Percentiles rank a stretch among this genome's conserved stretches.
Conservation (phyloP, 2,797 vertebrate genomes). For the Poecile montanus region DNA sequence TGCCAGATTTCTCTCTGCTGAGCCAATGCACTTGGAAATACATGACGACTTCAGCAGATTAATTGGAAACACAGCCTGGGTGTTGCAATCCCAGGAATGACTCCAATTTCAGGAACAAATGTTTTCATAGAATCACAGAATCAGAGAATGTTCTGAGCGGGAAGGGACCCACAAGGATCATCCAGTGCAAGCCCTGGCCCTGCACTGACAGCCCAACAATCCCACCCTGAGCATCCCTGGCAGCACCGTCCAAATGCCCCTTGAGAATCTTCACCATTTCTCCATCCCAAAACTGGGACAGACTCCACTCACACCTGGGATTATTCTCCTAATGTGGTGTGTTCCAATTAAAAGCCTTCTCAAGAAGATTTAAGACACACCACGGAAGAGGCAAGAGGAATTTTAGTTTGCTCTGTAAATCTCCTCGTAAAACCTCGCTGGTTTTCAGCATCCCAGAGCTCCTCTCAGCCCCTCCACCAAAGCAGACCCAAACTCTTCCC, state of each 20-base stretch:
- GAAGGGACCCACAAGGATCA: not conserved
- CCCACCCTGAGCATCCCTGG: not conserved
- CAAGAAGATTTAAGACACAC: not conserved
- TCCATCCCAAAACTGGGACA: not conserved
- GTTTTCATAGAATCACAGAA: slow-evolving; percentile 38
- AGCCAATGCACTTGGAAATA: slow-evolving; percentile 29
- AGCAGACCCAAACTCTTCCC: not conserved
- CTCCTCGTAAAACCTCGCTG: not conserved
- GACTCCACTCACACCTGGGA: not conserved
- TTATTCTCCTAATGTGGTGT: not conserved
- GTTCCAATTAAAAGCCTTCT: not conserved
- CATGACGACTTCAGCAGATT: slow-evolving; percentile 47
- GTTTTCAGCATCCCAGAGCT: not conserved
- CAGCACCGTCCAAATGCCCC: fast-evolving
- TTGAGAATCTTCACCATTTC: not conserved
- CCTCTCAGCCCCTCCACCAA: not conserved
- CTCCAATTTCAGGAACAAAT: slow-evolving; percentile 69
- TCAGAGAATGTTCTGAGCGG: not conserved
- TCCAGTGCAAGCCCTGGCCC: not conserved
- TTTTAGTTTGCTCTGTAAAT: not conserved
- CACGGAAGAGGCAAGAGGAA: not conserved
- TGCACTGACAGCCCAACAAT: not conserved
- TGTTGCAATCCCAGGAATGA: slow-evolving; percentile 70
- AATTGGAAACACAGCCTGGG: slow-evolving; percentile 72
- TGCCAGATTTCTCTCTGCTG: slow-evolving; percentile 31